These are phyloP conservation scores for Nycticryphes semicollaris DNA, from an alignment of 2,113 vertebrate species.

Conservation along the genomic window DNA sequence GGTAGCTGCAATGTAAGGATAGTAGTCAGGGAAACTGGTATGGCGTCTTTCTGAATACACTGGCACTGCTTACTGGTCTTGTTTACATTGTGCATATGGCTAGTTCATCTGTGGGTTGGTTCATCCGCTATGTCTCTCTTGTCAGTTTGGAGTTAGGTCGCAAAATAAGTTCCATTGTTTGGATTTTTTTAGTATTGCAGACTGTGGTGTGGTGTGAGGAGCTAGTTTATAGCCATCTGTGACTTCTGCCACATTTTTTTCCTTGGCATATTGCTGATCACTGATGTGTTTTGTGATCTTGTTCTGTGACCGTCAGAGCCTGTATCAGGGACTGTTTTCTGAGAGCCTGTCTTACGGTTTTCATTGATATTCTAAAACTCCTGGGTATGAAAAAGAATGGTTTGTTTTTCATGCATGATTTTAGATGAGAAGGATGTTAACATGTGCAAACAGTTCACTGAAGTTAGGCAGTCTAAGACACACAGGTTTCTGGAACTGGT, in stretches of 20 bases:
- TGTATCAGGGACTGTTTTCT: not conserved
- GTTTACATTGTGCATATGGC: not conserved
- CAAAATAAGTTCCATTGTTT: not conserved
- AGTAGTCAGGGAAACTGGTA: not conserved
- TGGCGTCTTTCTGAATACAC: not conserved
- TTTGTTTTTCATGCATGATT: not conserved
- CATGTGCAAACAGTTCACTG: accelerated
- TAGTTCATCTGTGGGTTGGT: not conserved
- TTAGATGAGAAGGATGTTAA: not conserved
- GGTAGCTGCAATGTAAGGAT: not conserved
- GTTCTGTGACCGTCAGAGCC: not conserved
- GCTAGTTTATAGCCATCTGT: not conserved
- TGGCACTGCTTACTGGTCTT: not conserved
- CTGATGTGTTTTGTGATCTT: not conserved
- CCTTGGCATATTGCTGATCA: not conserved
- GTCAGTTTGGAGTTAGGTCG: not conserved
- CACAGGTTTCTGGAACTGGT: not conserved
- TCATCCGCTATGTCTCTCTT: not conserved
- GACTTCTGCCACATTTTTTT: not conserved
- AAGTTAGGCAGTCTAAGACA: not conserved
- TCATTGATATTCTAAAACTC: not conserved
- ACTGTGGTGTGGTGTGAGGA: not conserved
- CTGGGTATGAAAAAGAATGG: not conserved
- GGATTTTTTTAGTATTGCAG: not conserved
- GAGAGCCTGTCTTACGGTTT: not conserved